Evolutionary conservation across 2,888 invertebrate species (phyloP).

Genomic region (Stegophylla sp.): DNA sequence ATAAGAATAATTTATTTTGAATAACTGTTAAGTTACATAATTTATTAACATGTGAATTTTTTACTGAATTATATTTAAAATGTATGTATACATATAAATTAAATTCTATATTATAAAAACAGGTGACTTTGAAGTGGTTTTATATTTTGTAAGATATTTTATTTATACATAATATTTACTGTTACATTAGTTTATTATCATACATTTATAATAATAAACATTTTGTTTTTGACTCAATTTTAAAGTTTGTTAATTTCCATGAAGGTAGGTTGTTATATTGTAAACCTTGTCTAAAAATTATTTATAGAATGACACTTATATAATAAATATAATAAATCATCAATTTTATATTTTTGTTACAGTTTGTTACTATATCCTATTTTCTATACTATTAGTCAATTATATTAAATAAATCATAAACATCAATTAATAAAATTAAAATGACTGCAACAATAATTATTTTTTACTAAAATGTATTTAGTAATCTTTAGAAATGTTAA

Average conservation of each 20-base stretch:
- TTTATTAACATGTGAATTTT: conserved; percentile 21
- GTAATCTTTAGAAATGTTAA: background rate
- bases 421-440: background rate
- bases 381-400: background rate
- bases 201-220: conserved; percentile 1
- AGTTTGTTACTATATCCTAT: background rate
- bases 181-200: conserved; percentile 25
- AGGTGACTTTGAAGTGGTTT: background rate
- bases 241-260: conserved; percentile 13
- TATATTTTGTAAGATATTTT: conserved; percentile 14
- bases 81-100: background rate
- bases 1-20: conserved; percentile 23
- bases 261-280: background rate
- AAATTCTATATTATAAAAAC: background rate
- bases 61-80: background rate
- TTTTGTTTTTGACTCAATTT: background rate
- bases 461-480: no score
- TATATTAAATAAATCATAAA: background rate
- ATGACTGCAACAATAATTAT: background rate
- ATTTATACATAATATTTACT: conserved; percentile 10
- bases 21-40: conserved; percentile 16
- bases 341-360: conserved; percentile 1
- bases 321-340: background rate
- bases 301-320: background rate
- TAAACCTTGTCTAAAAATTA: background rate